phyloP scores from a whole-genome alignment of 2,888 invertebrate genomes.

The Aporophyla nigra region DNA sequence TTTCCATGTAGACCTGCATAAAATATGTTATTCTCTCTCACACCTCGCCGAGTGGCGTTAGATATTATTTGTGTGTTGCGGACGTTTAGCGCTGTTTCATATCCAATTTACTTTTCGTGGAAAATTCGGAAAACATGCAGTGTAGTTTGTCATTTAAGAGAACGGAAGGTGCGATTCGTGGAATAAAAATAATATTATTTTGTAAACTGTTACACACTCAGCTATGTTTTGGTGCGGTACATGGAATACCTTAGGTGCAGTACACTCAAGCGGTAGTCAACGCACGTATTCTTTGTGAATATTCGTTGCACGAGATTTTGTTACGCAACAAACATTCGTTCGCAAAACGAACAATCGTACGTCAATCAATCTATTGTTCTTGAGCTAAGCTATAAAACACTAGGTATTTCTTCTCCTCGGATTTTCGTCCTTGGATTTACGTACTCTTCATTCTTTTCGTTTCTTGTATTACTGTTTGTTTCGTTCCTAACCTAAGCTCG shows the following conservation, averaged over 20 bases:
- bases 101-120: slow-evolving; percentile 2
- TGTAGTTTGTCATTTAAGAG: background rate
- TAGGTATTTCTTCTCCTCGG: too few relatives aligned
- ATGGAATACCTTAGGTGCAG: background rate
- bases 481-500: background rate
- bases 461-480: background rate
- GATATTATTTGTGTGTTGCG: slow-evolving; percentile 77
- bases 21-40: slow-evolving; percentile 80
- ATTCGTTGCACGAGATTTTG: background rate
- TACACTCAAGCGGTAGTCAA: background rate
- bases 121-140: slow-evolving; percentile 8
- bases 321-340: background rate
- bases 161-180: background rate
- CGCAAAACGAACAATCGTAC: background rate
- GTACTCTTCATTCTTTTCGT: background rate
- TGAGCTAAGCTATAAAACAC: background rate
- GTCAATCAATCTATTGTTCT: background rate
- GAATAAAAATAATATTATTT: background rate
- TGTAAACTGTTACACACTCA: background rate
- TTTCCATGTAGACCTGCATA: slow-evolving; percentile 84
- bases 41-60: slow-evolving; percentile 64
- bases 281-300: background rate
- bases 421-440: background rate
- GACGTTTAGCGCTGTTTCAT: slow-evolving; percentile 53
- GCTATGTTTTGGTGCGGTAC: background rate